phyloP scores from a whole-genome alignment of 2,797 vertebrate species.

The Spatula versicolor region DNA sequence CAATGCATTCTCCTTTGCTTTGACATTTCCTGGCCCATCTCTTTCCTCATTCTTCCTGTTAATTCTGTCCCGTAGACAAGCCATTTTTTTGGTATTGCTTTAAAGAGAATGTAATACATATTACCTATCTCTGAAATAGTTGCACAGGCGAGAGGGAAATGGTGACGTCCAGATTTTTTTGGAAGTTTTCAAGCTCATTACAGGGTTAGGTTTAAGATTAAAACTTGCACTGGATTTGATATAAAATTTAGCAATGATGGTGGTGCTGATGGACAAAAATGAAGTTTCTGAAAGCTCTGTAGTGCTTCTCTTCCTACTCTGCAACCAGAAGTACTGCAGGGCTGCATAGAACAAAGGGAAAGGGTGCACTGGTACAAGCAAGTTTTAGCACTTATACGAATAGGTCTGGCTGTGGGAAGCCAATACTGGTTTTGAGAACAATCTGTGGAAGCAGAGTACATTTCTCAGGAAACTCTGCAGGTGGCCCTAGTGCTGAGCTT shows the following conservation, averaged over 20 bases:
- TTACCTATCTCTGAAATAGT: background rate
- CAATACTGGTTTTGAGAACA: background rate
- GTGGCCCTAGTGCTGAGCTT: background rate
- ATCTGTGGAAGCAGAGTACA: background rate
- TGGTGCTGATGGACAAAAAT: background rate
- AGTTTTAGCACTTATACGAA: background rate
- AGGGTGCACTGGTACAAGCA: background rate
- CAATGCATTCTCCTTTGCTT: background rate
- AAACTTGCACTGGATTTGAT: background rate
- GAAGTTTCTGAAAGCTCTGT: background rate
- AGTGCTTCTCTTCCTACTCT: background rate
- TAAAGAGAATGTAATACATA: background rate
- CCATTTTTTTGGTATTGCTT: background rate
- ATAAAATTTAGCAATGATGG: background rate
- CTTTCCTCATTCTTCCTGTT: background rate
- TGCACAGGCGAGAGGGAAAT: background rate
- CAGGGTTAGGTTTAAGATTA: background rate
- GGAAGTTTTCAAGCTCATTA: background rate
- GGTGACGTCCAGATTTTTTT: accelerated
- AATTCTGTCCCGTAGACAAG: background rate
- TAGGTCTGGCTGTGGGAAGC: background rate
- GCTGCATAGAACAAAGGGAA: background rate
- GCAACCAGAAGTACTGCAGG: background rate
- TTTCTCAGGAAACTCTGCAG: slow-evolving; percentile 50
- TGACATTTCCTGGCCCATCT: background rate